phyloP scores from a whole-genome alignment of 2,797 vertebrate genomes.

The Anolis apletophallus region DNA sequence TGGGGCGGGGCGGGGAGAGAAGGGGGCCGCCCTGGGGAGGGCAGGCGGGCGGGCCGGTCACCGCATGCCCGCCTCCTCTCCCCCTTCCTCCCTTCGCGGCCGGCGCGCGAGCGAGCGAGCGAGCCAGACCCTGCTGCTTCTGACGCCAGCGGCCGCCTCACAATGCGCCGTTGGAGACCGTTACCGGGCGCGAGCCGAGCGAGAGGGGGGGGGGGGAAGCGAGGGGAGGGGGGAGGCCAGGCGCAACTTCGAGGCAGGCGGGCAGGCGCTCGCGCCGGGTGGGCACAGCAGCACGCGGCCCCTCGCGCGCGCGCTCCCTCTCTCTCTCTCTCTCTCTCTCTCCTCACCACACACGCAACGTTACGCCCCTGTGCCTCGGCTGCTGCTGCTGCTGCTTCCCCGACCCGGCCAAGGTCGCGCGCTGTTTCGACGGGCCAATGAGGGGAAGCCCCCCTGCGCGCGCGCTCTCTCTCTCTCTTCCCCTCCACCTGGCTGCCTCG shows the following conservation, averaged over 20 bases:
- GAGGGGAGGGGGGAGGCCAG: background rate
- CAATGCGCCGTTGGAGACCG: background rate
- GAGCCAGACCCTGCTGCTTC: background rate
- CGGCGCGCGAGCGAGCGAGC: conserved; percentile 8
- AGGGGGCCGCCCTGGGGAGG: conserved; percentile 16
- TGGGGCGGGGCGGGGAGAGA: background rate
- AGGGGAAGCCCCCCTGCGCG: too few species aligned
- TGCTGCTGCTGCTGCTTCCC: too few species aligned
- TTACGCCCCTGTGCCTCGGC: too few species aligned
- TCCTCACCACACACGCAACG: too few species aligned
- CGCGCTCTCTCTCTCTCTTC: too few species aligned
- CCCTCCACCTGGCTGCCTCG: too few species aligned
- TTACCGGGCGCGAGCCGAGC: background rate
- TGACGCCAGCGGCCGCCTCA: conserved; percentile 14
- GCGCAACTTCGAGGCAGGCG: background rate
- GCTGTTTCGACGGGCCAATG: too few species aligned
- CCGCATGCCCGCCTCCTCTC: conserved; percentile 21
- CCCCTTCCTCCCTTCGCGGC: conserved; percentile 30
- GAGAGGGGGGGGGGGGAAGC: background rate
- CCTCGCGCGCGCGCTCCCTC: background rate
- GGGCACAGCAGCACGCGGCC: background rate
- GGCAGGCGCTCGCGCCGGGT: too few species aligned
- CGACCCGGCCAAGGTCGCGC: too few species aligned
- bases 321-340: too few species aligned
- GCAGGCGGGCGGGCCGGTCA: conserved; percentile 7